These are phyloP conservation scores for Seriola rivoliana DNA, from an alignment of 2,113 vertebrate species.

Conservation along the genomic window DNA sequence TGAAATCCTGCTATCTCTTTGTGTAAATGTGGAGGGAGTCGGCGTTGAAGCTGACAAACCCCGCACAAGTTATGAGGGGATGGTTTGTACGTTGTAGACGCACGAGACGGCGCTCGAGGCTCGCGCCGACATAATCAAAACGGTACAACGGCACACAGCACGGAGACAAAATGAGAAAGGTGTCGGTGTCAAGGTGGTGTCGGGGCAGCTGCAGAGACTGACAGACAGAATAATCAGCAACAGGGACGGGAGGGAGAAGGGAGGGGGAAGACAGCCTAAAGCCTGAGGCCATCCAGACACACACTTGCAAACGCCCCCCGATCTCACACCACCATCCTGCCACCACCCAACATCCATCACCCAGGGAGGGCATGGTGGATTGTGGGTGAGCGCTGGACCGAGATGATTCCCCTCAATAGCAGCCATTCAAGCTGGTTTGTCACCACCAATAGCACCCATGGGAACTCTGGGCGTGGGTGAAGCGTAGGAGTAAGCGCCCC, in stretches of 20 bases:
- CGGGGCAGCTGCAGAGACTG: constrained; percentile 40
- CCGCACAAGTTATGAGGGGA: constrained; percentile 19
- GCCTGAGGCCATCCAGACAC: constrained; percentile 57
- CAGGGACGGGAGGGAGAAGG: constrained; percentile 15
- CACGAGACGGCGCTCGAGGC: constrained; percentile 20
- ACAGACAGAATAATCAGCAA: constrained; percentile 64
- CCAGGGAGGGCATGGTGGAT: constrained; percentile 58
- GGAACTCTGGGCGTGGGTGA: constrained; percentile 63
- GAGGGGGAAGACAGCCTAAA: constrained; percentile 25
- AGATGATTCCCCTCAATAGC: constrained; percentile 76
- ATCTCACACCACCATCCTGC: constrained; percentile 41
- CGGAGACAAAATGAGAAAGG: constrained; percentile 63
- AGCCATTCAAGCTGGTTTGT: constrained; percentile 69
- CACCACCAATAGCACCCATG: constrained; percentile 74
- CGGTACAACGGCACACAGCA: background rate
- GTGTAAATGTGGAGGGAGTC: constrained; percentile 39
- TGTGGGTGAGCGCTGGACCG: constrained; percentile 76
- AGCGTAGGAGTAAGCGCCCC: constrained; percentile 10
- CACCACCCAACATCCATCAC: constrained; percentile 71
- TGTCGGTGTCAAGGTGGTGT: constrained; percentile 72
- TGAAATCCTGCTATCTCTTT: constrained; percentile 57
- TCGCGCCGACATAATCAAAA: constrained; percentile 59
- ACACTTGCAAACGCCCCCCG: constrained; percentile 36
- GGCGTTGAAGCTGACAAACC: constrained; percentile 16
- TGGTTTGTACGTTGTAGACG: constrained; percentile 31